Percentiles rank a stretch among this genome's conserved stretches.
These are phyloP conservation scores for Gymnocephalus cernua DNA, from an alignment of 2,113 vertebrate species.

Conservation along the genomic window DNA sequence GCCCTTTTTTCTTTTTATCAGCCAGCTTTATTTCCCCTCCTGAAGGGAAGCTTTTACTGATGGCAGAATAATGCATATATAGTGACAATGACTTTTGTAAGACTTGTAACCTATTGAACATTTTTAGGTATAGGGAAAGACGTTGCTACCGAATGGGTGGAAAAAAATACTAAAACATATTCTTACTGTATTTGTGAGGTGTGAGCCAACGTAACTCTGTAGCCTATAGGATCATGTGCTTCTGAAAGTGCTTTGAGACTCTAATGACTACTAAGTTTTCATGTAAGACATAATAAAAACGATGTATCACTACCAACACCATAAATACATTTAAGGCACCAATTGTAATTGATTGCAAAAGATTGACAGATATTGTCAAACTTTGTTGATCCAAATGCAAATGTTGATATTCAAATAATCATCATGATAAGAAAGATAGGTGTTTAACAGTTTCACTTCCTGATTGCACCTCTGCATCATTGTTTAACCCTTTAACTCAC, in stretches of 20 bases:
- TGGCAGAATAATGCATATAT: conserved; percentile 41
- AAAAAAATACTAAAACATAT: background rate
- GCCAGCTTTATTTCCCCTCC: conserved; percentile 39
- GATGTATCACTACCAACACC: background rate
- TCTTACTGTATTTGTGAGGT: background rate
- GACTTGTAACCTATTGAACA: conserved; percentile 12
- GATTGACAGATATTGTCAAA: background rate
- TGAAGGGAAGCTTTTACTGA: conserved; percentile 41
- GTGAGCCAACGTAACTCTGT: background rate
- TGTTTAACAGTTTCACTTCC: background rate
- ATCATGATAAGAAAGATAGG: background rate
- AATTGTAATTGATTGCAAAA: background rate
- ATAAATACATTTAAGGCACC: background rate
- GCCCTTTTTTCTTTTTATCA: conserved; percentile 57
- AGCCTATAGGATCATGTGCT: background rate
- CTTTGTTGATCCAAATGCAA: background rate
- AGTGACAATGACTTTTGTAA: conserved; percentile 23
- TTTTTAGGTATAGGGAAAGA: background rate
- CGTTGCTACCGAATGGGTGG: background rate
- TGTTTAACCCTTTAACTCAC: background rate
- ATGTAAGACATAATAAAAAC: background rate
- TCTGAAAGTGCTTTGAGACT: background rate
- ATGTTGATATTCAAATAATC: background rate
- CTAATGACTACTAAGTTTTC: background rate
- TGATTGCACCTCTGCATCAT: background rate